Evolutionary conservation across 2,797 vertebrate genomes (phyloP).

Genomic region (Crocidura indochinensis): DNA sequence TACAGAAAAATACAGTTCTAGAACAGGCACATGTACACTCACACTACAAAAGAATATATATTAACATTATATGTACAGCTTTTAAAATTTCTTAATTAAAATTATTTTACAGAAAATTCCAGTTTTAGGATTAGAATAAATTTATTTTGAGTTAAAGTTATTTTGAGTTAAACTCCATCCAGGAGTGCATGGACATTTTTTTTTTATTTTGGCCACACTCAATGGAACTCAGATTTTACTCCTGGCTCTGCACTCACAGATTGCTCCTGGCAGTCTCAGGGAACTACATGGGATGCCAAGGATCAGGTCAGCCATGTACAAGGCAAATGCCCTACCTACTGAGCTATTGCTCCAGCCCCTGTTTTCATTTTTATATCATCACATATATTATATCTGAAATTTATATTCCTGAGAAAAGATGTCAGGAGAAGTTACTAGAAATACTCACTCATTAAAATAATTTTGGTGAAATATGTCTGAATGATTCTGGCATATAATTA

Average conservation of each 20-base stretch:
- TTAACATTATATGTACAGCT: slow-evolving; percentile 39
- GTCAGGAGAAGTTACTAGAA: slow-evolving; percentile 26
- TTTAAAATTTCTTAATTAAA: slow-evolving; percentile 23
- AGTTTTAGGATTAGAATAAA: slow-evolving; percentile 38
- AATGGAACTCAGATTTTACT: too few species aligned
- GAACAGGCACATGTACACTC: not conserved
- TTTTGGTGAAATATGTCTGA: slow-evolving; percentile 58
- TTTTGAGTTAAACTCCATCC: not conserved
- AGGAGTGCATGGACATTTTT: not conserved
- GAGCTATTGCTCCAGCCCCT: not conserved
- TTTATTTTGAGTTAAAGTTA: slow-evolving; percentile 11
- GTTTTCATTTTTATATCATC: not conserved
- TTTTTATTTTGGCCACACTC: too few species aligned
- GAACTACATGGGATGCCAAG: too few species aligned
- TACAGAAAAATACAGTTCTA: slow-evolving; percentile 2
- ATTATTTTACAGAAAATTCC: slow-evolving; percentile 6
- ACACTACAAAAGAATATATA: not conserved
- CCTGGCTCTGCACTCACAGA: too few species aligned
- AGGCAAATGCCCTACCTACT: too few species aligned
- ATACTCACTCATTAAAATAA: slow-evolving; percentile 12
- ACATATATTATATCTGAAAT: not conserved
- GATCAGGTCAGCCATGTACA: too few species aligned
- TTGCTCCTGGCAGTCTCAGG: too few species aligned
- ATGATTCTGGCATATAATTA: slow-evolving; percentile 17
- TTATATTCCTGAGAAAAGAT: slow-evolving; percentile 30